Evolutionary conservation across 2,888 invertebrate species (phyloP).

Genomic region (Bibio marci): DNA sequence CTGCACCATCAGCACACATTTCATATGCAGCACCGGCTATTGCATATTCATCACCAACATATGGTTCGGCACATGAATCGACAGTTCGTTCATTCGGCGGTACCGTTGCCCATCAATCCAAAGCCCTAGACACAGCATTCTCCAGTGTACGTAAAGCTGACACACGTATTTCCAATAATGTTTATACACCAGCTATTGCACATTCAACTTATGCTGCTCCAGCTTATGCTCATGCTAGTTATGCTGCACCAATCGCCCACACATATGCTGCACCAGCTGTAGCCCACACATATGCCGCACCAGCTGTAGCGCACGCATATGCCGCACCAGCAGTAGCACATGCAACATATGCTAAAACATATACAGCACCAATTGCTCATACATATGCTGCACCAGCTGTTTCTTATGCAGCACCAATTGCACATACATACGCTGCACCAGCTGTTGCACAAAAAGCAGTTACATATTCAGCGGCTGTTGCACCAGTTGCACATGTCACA

Average conservation of each 20-base stretch:
- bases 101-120: constrained; percentile 38
- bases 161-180: constrained; percentile 39
- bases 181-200: constrained; percentile 30
- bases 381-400: constrained; percentile 14
- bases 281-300: constrained; percentile 17
- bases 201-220: constrained; percentile 13
- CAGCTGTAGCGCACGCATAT: constrained; percentile 19
- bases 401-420: constrained; percentile 18
- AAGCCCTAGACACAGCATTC: constrained; percentile 40
- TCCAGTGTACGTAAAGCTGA: constrained; percentile 41
- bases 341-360: constrained; percentile 15
- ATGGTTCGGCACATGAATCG: constrained; percentile 35
- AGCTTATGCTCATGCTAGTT: not conserved
- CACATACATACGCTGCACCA: constrained; percentile 23
- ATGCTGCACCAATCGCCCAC: constrained; percentile 21
- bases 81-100: constrained; percentile 38
- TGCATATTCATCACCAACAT: constrained; percentile 17
- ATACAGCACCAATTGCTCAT: constrained; percentile 21
- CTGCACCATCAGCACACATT: constrained; percentile 13
- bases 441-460: constrained; percentile 21
- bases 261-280: constrained; percentile 14
- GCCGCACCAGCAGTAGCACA: constrained; percentile 28
- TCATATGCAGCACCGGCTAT: constrained; percentile 12
- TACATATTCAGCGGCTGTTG: constrained; percentile 31
- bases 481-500: constrained; percentile 43